phyloP scores from a whole-genome alignment of 1,140 invertebrate species.

The Hylyphantes graminicola region DNA sequence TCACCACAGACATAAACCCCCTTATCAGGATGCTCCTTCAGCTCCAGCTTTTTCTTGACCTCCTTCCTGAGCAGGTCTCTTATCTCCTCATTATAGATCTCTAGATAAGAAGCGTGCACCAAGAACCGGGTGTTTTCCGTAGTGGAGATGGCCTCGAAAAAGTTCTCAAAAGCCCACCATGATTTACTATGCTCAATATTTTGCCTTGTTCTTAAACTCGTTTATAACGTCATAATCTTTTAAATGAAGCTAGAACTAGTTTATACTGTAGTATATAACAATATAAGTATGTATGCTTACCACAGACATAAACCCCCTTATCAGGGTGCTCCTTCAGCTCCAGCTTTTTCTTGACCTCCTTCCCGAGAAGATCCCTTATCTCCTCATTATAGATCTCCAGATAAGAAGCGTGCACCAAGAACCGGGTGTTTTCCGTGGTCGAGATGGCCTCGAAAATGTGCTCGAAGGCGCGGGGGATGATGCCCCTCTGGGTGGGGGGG shows the following conservation, averaged over 20 bases:
- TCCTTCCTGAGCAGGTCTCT: conserved; percentile 80
- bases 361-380: conserved; percentile 81
- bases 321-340: conserved; percentile 84
- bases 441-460: conserved; percentile 93
- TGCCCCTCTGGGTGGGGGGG: conserved; percentile 74
- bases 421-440: conserved; percentile 82
- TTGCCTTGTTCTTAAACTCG: no score
- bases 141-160: conserved; percentile 91
- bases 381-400: conserved; percentile 95
- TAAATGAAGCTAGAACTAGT: no score
- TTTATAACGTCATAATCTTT: no score
- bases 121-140: conserved; percentile 84
- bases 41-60: conserved; percentile 75
- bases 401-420: conserved; percentile 89
- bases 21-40: conserved; percentile 83
- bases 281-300: conserved; percentile 68
- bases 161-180: conserved; percentile 73
- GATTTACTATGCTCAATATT: conserved; percentile 88
- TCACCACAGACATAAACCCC: conserved; percentile 83
- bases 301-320: conserved; percentile 83
- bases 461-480: conserved; percentile 76
- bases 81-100: conserved; percentile 93
- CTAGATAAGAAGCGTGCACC: conserved; percentile 90
- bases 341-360: conserved; percentile 76
- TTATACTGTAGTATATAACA: no score